Percentiles rank a stretch among this genome's conserved stretches.
Evolutionary conservation across 2,888 invertebrate genomes (phyloP).

Genomic region (Hypercompe scribonia): DNA sequence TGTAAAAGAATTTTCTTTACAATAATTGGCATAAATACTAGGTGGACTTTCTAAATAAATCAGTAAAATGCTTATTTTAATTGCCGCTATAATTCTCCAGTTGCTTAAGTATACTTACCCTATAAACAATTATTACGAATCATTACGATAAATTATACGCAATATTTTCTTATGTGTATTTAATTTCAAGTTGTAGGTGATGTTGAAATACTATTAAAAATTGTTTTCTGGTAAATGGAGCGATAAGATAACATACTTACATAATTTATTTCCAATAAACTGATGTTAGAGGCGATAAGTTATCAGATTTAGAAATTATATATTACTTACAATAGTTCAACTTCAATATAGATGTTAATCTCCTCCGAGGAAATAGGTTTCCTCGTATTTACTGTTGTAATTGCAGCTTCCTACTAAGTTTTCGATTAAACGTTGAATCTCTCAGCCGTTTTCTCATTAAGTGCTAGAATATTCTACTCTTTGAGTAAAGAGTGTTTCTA

Average conservation of each 20-base stretch:
- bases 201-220: neutral
- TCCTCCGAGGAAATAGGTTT: conserved; percentile 5
- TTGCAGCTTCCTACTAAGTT: neutral
- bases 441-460: neutral
- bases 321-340: neutral
- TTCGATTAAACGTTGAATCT: conserved; percentile 3
- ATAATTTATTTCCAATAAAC: neutral
- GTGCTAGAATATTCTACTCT: neutral
- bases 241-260: neutral
- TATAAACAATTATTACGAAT: neutral
- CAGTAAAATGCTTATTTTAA: neutral
- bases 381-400: neutral
- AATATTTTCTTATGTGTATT: neutral
- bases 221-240: neutral
- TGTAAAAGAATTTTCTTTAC: neutral
- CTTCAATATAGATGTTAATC: neutral
- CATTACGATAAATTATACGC: neutral
- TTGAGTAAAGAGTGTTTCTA: neutral
- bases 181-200: neutral
- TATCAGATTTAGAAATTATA: neutral
- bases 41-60: neutral
- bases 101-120: neutral
- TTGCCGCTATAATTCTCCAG: neutral
- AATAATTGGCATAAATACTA: neutral
- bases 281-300: neutral